These are phyloP conservation scores for Clarias macrocephalus DNA, from an alignment of 2,113 vertebrate species.

Conservation along the genomic window DNA sequence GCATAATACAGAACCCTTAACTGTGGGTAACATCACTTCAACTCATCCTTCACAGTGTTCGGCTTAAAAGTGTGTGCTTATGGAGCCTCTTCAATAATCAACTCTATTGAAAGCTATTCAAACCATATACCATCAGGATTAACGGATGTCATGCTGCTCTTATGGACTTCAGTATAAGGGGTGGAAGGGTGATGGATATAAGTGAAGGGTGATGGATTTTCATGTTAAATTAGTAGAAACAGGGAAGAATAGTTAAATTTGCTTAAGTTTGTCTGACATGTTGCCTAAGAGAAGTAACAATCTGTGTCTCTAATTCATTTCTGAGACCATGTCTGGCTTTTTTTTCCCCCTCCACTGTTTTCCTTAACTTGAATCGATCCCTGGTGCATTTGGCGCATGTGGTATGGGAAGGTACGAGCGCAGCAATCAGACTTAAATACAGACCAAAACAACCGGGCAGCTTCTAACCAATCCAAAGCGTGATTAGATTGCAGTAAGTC, in stretches of 20 bases:
- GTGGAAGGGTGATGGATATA: background rate
- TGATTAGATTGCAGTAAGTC: conserved; percentile 19
- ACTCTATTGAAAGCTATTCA: background rate
- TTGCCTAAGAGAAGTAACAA: background rate
- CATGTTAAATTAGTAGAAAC: background rate
- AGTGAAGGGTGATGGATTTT: background rate
- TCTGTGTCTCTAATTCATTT: background rate
- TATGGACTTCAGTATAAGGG: background rate
- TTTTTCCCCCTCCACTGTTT: background rate
- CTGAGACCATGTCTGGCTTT: background rate
- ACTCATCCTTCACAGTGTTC: background rate
- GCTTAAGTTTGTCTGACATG: conserved; percentile 1
- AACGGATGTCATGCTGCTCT: background rate
- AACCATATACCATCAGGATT: background rate
- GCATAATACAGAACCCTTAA: background rate
- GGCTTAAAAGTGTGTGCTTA: background rate
- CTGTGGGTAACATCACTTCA: background rate
- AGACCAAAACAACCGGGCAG: background rate
- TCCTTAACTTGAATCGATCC: background rate
- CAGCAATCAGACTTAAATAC: conserved; percentile 13
- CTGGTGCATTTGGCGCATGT: too few relatives aligned
- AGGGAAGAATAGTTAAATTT: conserved; percentile 16
- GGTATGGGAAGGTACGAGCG: background rate
- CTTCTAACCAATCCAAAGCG: background rate
- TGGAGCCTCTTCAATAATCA: background rate